Base-by-base conservation (phyloP, 2,113 vertebrate genomes). In the Cinclus cinclus region DNA sequence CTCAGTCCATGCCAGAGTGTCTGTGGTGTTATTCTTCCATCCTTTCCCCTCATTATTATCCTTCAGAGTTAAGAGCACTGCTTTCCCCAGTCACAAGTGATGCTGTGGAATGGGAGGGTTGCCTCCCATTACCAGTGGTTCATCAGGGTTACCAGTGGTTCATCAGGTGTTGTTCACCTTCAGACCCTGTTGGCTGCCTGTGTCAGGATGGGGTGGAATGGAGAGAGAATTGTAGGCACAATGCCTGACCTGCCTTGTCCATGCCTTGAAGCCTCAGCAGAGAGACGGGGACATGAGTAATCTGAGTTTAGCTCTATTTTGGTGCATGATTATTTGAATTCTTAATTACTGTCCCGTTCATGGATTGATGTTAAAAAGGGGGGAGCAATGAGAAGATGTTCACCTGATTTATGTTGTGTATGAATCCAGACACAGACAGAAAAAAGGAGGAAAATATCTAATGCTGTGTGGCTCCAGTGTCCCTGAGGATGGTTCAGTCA, bases 51-150 rank as follows among this genome's bases (percentile, higher is more conserved):
- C 33, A 5, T 27, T 22, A 13, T 13, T 39, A 50, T 64, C 82
- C 25, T 47, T 47, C 53, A 58, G 52, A 63, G 55, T 22, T n/a
- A 14, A 44, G n/a, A 41, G 14, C 5, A 5, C 23, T 15, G 52
- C 28, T 76, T 35, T 60, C n/a, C 37, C 23, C 17, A 2, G 0
- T 9, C 46, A 25, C 3, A 3, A 21, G 18, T 3, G 3, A 8
- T 33, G 44, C n/a, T 10, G 15, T 56, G n/a, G 46, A 78, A n/a
- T 5, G 14, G 30, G 35, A 85, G 14, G 10, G 6, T 50, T 74
- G 68, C 11, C n/a, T 90, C 53, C 35, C 35, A 37, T 37, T 37
- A 10, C 23, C 21, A 15, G 21, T 70, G 52, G 8, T 83, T 85
- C 46, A 15, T 33, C 49, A 30, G 46, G 16, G 35, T 37, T 37